These are phyloP conservation scores for Ia io DNA, from an alignment of 2,113 vertebrate species.

Conservation along the genomic window DNA sequence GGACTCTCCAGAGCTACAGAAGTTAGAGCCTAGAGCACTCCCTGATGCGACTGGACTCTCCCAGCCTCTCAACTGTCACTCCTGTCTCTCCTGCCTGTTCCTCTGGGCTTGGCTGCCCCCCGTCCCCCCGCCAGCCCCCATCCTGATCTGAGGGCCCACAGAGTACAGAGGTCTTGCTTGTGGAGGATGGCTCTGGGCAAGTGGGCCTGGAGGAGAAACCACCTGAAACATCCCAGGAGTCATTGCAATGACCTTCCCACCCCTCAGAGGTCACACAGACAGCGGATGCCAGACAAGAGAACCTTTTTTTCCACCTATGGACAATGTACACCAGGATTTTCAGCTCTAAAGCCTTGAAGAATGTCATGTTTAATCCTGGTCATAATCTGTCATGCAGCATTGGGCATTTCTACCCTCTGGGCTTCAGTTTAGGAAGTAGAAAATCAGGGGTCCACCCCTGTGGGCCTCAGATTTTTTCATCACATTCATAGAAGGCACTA, in stretches of 20 bases:
- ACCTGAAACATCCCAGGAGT: neutral
- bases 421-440: neutral
- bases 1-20: neutral
- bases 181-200: neutral
- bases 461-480: neutral
- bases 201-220: neutral
- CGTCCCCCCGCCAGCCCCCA: neutral
- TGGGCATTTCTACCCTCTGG: neutral
- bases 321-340: neutral
- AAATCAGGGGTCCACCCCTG: neutral
- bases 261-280: neutral
- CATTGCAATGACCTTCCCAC: neutral
- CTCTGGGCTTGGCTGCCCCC: neutral
- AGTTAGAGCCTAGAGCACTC: neutral
- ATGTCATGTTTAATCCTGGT: neutral
- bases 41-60: neutral
- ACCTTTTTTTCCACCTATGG: neutral
- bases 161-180: neutral
- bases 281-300: neutral
- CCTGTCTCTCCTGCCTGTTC: neutral
- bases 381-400: neutral
- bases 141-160: neutral
- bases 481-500: neutral
- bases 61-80: neutral
- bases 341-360: neutral